Evolutionary conservation across 2,113 vertebrate genomes (phyloP), one percentile per base, ranked within the genome.

Genomic region (Protomyctophum bolini): DNA sequence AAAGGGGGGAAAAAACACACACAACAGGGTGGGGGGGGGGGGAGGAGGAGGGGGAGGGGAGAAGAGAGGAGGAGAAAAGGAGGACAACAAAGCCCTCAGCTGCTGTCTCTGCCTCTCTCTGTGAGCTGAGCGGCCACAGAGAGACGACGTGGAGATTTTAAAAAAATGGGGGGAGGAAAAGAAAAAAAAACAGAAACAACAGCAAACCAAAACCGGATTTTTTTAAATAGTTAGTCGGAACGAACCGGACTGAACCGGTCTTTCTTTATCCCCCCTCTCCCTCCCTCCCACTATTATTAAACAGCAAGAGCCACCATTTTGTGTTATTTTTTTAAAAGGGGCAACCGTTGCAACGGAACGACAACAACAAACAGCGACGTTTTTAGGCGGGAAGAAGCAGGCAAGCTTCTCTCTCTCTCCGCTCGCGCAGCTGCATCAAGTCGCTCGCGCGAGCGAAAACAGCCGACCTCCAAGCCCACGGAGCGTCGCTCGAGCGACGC

Each of bases 11-110:
- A 41, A 6, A 41, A 41, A 86, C 1, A 21, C 21, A 21, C 21
- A 21, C 21, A 21, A 21, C 88, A 88, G 80, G 86, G 74, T 82
- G 91, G 91, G 84, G 88, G 88, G 76, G 89, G 82, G 58, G 71
- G 62, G 10, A 41, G 58, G 72, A 12, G 55, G 49, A 11, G 2
- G 61, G 15, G 15, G 57, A 9, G 57, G 8, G 57, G 21, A 58
- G 51, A 10, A 66, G 59, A 51, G 54, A 65, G 73, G 69, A 82
- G 82, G 76, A 50, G 10, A 8, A 11, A 10, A 58, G 15, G 57
- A 28, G 10, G 57, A 15, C 33, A 41, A 41, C 33, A 28, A 9
- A 58, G 14, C 15, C 15, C 4, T 7, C 57, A 58, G 21, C 10
- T 15, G 57, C 57, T 58, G 4, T 9, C 7, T 21, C 14, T 6